phyloP scores from a whole-genome alignment of 2,797 vertebrate species.

The Chromis chromis region DNA sequence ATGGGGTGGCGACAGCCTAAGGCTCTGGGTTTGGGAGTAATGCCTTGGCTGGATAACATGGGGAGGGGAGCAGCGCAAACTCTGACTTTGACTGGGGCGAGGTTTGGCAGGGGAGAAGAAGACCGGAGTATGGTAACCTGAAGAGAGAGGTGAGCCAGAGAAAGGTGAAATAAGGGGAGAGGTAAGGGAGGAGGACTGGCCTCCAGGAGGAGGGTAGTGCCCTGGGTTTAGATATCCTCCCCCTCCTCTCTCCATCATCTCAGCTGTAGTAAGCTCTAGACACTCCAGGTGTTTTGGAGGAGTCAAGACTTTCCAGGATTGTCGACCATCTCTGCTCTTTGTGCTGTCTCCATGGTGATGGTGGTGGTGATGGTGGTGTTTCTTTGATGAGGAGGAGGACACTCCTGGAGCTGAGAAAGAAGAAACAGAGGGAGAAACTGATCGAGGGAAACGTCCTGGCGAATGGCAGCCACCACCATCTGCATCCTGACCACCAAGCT shows the following conservation, averaged over 20 bases:
- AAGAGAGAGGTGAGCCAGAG: conserved; percentile 83
- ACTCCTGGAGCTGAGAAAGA: conserved; percentile 82
- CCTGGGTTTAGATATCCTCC: conserved; percentile 79
- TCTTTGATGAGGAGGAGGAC: conserved; percentile 80
- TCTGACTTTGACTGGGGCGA: conserved; percentile 82
- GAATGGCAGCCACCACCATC: conserved; percentile 81
- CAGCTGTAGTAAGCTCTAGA: conserved; percentile 80
- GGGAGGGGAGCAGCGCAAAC: conserved; percentile 83
- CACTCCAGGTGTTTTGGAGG: conserved; percentile 90
- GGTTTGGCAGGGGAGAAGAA: conserved; percentile 85
- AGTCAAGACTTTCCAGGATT: conserved; percentile 93
- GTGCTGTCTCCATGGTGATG: conserved; percentile 85
- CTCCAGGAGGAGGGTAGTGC: conserved; percentile 66
- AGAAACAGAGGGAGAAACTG: conserved; percentile 84
- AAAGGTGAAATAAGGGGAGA: conserved; percentile 84
- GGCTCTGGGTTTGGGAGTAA: conserved; percentile 83
- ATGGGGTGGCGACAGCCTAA: conserved; percentile 77
- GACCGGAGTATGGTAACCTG: conserved; percentile 85
- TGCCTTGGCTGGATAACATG: conserved; percentile 76
- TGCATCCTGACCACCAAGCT: conserved; percentile 89
- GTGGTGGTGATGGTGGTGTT: conserved; percentile 79
- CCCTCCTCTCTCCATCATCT: conserved; percentile 79
- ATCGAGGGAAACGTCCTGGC: conserved; percentile 80
- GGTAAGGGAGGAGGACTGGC: conserved; percentile 80
- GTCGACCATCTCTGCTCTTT: conserved; percentile 85